phyloP scores from a whole-genome alignment of 1,140 invertebrate genomes.

The Argopecten irradians region DNA sequence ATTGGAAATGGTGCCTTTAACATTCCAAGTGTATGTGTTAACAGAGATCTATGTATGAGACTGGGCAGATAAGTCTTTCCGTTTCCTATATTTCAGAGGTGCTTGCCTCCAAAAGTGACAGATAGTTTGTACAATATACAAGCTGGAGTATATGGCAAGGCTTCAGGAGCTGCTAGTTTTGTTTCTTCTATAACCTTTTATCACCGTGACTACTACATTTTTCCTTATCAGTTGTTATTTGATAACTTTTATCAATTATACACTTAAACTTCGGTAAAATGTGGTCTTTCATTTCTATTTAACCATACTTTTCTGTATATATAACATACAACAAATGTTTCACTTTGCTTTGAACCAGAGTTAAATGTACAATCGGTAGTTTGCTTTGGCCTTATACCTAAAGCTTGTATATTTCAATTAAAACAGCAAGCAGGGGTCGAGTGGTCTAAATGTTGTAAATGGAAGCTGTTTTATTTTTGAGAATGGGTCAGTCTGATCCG shows the following conservation, averaged over 20 bases:
- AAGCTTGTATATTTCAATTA: neutral
- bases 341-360: too few species aligned
- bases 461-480: neutral
- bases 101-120: conserved; percentile 5
- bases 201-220: too few species aligned
- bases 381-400: neutral
- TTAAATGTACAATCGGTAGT: too few species aligned
- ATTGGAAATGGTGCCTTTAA: conserved; percentile 5
- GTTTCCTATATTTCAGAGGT: neutral
- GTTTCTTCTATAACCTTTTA: neutral
- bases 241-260: too few species aligned
- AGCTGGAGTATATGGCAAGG: neutral
- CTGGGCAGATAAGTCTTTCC: neutral
- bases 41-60: neutral
- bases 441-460: neutral
- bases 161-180: neutral
- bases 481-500: neutral
- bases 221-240: too few species aligned
- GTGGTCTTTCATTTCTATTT: too few species aligned
- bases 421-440: neutral
- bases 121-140: conserved; percentile 8
- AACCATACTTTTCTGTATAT: neutral
- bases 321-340: neutral
- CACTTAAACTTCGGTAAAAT: too few species aligned
- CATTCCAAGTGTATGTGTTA: neutral